Evolutionary conservation across 2,797 vertebrate genomes (phyloP).

Genomic region (Pseudochaenichthys georgianus): DNA sequence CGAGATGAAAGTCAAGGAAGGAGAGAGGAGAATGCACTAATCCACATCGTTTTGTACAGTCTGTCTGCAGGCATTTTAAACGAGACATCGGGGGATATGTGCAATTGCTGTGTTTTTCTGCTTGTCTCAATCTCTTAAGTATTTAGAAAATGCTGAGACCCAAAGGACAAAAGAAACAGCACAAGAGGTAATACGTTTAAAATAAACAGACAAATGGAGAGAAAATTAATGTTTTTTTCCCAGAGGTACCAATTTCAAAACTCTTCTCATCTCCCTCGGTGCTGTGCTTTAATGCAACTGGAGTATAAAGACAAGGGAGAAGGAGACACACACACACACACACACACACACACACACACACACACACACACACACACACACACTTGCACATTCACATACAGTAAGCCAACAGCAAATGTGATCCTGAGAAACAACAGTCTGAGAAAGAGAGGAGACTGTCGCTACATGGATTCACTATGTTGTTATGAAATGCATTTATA

Average conservation of each 20-base stretch:
- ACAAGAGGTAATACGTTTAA: slow-evolving; percentile 39
- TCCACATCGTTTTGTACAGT: slow-evolving; percentile 73
- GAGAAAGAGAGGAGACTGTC: neutral
- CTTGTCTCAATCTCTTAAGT: slow-evolving; percentile 62
- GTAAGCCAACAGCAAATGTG: neutral
- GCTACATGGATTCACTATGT: neutral
- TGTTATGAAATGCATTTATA: neutral
- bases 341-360: too few species aligned
- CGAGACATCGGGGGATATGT: slow-evolving; percentile 75
- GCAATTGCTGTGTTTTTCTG: slow-evolving; percentile 26
- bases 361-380: neutral
- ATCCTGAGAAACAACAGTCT: neutral
- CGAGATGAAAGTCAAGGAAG: slow-evolving; percentile 73
- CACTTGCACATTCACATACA: neutral
- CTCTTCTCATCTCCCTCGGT: slow-evolving; percentile 48
- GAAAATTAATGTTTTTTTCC: slow-evolving; percentile 52
- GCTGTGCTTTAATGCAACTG: slow-evolving; percentile 10
- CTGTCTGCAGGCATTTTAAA: slow-evolving; percentile 75
- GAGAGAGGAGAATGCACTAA: slow-evolving; percentile 68
- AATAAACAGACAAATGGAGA: slow-evolving; percentile 67
- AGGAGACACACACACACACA: neutral
- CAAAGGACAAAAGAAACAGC: slow-evolving; percentile 45
- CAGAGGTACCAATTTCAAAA: slow-evolving; percentile 64
- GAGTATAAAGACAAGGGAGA: slow-evolving; percentile 2
- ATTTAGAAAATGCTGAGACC: slow-evolving; percentile 59